Conservation (phyloP, 2,113 vertebrate genomes). For the Leucopsar rothschildi region DNA sequence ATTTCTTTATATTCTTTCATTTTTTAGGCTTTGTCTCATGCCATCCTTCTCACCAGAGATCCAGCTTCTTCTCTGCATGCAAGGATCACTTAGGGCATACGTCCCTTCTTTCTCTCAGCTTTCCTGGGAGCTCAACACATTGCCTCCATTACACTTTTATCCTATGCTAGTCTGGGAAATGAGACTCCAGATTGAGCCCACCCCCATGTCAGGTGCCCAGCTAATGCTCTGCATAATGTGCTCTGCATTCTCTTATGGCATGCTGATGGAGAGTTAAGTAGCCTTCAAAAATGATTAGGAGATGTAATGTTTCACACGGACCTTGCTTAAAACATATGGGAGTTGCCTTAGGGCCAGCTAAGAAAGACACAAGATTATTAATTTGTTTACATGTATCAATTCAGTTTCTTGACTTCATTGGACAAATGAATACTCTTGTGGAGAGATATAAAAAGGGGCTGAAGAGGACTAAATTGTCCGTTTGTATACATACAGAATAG, state of each 20-base stretch:
- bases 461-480: background rate
- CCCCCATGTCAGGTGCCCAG: slow-evolving; percentile 58
- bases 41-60: slow-evolving; percentile 2
- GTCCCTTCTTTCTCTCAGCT: background rate
- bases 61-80: background rate
- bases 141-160: slow-evolving; percentile 20
- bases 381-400: background rate
- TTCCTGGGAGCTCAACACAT: slow-evolving; percentile 39
- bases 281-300: background rate
- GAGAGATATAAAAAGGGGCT: background rate
- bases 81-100: background rate
- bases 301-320: background rate
- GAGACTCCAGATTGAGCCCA: slow-evolving; percentile 62
- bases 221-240: slow-evolving; percentile 31
- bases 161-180: slow-evolving; percentile 47
- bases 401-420: background rate
- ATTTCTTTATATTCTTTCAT: slow-evolving; percentile 25
- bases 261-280: background rate
- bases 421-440: background rate
- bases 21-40: slow-evolving; percentile 43
- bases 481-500: background rate
- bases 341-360: background rate
- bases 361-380: fast-evolving
- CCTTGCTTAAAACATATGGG: background rate
- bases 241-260: background rate